These are phyloP conservation scores for Scaptomyza caliginosa DNA, from an alignment of 2,888 invertebrate genomes.

Conservation along the genomic window DNA sequence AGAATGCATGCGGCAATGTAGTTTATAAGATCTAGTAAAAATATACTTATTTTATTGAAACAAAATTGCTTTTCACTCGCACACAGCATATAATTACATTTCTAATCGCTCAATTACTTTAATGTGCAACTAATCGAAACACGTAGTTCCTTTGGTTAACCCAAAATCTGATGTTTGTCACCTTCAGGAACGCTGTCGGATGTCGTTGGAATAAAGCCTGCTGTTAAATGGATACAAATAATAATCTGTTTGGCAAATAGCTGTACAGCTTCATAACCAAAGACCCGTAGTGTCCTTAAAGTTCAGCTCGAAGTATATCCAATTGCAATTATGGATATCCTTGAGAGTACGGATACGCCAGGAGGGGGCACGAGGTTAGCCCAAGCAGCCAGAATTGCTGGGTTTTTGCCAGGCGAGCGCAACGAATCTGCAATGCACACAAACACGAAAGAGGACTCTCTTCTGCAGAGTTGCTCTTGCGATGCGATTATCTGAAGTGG, in stretches of 20 bases:
- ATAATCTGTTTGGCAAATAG: slow-evolving; percentile 55
- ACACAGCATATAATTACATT: slow-evolving; percentile 1
- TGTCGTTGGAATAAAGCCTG: slow-evolving; percentile 28
- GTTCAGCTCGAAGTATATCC: slow-evolving; percentile 39
- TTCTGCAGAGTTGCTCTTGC: neutral
- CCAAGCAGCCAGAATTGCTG: slow-evolving; percentile 66
- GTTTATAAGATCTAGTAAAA: no score
- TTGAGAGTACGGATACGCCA: slow-evolving; percentile 33
- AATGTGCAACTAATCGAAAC: slow-evolving; percentile 43
- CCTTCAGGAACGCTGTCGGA: slow-evolving; percentile 41
- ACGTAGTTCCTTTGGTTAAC: slow-evolving; percentile 57
- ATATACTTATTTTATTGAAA: no score
- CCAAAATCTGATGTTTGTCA: slow-evolving; percentile 61
- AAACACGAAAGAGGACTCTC: neutral
- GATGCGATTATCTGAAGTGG: slow-evolving; percentile 64
- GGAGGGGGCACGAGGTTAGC: slow-evolving; percentile 69
- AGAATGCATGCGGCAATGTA: neutral
- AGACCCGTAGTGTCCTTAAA: slow-evolving; percentile 1
- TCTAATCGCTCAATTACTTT: slow-evolving; percentile 36
- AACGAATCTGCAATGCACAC: slow-evolving; percentile 44
- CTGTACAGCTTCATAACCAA: slow-evolving; percentile 48
- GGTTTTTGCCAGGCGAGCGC: slow-evolving; percentile 59
- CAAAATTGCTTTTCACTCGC: neutral
- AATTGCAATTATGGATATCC: slow-evolving; percentile 67
- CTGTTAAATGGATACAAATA: slow-evolving; percentile 66